A percentile compares a stretch with the other conserved stretches of the same genome.
Evolutionary conservation across 1,140 invertebrate genomes (phyloP).

Genomic region (Dinothrombium tinctorium): DNA sequence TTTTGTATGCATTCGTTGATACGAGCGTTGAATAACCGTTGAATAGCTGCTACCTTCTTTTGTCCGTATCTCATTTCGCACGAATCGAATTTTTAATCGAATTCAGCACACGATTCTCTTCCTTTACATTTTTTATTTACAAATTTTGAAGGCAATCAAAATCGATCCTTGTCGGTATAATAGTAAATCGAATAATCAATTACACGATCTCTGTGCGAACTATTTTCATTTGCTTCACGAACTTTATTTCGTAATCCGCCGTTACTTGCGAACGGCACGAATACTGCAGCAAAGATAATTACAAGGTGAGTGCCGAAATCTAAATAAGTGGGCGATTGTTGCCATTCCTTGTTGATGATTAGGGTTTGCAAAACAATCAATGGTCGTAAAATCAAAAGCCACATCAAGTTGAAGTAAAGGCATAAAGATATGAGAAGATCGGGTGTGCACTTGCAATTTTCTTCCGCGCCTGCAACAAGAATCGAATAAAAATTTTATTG

Average conservation of each 20-base stretch:
- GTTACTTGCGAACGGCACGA: conserved; percentile 13
- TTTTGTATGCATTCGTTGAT: no score
- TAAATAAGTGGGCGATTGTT: conserved; percentile 6
- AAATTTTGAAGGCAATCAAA: no score
- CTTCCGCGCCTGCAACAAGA: background rate
- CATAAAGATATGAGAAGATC: conserved; percentile 4
- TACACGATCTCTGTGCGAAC: no score
- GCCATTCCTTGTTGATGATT: conserved; percentile 1
- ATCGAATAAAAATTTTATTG: background rate
- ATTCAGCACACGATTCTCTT: no score
- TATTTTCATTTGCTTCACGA: background rate
- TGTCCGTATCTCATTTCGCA: no score
- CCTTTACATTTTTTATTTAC: no score
- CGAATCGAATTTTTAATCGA: no score
- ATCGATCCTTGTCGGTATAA: no score
- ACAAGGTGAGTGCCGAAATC: conserved; percentile 15
- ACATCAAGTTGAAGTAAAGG: conserved; percentile 15
- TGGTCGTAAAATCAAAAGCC: conserved; percentile 14
- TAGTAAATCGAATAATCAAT: no score
- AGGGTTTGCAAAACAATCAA: conserved; percentile 13
- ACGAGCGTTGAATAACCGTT: no score
- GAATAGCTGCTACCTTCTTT: no score
- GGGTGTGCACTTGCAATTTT: conserved; percentile 1
- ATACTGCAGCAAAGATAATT: conserved; percentile 12
- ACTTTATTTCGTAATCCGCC: conserved; percentile 1